Base-by-base conservation (phyloP, 2,797 vertebrate genomes). In the Muscicapa comitata region DNA sequence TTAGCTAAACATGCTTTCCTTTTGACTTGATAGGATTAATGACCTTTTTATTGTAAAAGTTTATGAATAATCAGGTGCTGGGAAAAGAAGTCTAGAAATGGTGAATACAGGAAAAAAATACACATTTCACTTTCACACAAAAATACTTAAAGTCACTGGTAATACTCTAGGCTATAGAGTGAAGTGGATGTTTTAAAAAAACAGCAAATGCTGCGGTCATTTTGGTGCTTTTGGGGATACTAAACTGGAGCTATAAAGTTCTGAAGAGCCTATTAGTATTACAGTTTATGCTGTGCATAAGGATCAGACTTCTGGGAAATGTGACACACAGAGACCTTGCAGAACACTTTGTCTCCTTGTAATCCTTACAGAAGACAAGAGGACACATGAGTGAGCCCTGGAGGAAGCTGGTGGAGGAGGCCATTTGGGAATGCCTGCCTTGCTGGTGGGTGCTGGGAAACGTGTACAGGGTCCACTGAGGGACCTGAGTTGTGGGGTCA, bases 321-420 rank as follows among this genome's bases (percentile, higher is more conserved):
- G 23, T 12, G 58, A 16, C 31, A 59, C 11, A 10, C 0, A 0
- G n/a, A 63, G 67, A 48, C 45, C 35, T 58, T 23, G 38, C 29
- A 79, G 72, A 83, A 33, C 28, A 23, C 0, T 0, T 14, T 2
- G 7, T 61, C 37, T 48, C 26, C 40, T 10, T 45, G 54, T 40
- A 58, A 35, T 14, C 14, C 28, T 68, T 50, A 4, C 12, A 31
- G 40, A 72, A 43, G 11, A 28, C 1, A 7, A 62, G 51, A 65
- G 8, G 57, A 68, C 6, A 14, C 3, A 3, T 0, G 4, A 53
- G 14, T 0, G 2, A 93, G 29, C 13, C 19, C 35, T 37, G 19
- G n/a, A 2, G 2, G 26, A 25, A 74, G 9, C 17, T 51, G 28
- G 8, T 2, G 2, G 25, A 79, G 17, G 9, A 80, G 15, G 35